Conservation (phyloP, 2,797 vertebrate species). For the Xiphorhynchus erythropygius region DNA sequence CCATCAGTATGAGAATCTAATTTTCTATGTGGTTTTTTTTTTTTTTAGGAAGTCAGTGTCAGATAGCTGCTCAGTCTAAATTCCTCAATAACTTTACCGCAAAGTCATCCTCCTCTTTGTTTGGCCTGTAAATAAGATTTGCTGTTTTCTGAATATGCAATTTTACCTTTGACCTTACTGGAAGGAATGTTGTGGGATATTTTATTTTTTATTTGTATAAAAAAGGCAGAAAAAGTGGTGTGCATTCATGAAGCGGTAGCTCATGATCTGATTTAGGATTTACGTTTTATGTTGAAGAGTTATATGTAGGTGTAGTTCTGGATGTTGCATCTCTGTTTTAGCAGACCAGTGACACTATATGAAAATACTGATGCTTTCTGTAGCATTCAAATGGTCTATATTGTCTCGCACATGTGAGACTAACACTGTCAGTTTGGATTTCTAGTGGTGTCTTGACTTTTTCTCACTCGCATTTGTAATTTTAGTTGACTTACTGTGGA, state of each 20-base stretch:
- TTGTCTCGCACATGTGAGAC: accelerated
- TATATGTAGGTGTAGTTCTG: background rate
- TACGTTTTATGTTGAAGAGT: background rate
- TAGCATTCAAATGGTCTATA: background rate
- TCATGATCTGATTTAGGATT: background rate
- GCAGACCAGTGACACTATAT: background rate
- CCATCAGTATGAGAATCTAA: background rate
- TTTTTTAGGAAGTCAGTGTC: background rate
- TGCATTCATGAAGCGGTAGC: background rate
- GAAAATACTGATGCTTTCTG: background rate
- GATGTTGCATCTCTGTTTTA: background rate
- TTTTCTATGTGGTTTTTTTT: background rate
- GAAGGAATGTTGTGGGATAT: background rate
- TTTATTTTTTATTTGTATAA: background rate
- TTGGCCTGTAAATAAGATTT: background rate
- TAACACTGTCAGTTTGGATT: background rate
- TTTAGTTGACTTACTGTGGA: background rate
- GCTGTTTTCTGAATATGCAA: background rate
- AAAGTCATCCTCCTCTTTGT: background rate
- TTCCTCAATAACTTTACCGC: background rate
- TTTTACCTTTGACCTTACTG: background rate
- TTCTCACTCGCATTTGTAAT: background rate
- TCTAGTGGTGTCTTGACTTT: background rate
- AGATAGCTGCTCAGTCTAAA: background rate
- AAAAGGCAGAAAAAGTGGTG: background rate